Conservation (phyloP, 1,140 invertebrate genomes). For the Papilio dardanus region DNA sequence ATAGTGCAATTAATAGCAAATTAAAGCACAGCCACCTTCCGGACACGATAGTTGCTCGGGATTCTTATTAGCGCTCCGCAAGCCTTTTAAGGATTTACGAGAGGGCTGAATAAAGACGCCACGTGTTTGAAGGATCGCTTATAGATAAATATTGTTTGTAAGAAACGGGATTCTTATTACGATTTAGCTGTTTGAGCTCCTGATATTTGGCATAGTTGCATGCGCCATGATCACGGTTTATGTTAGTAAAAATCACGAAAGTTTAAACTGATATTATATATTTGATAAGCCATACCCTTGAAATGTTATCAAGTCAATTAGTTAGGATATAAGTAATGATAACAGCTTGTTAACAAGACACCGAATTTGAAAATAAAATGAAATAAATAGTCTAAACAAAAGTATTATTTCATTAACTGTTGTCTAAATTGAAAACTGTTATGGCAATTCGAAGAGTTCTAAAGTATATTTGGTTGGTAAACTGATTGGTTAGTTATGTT, state of each 20-base stretch:
- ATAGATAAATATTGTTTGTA: background rate
- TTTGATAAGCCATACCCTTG: too few relatives aligned
- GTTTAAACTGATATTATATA: too few relatives aligned
- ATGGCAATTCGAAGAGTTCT: background rate
- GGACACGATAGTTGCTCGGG: conserved; percentile 17
- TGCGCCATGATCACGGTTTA: too few relatives aligned
- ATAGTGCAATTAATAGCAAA: conserved; percentile 32
- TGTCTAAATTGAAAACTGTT: background rate
- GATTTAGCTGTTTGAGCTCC: too few relatives aligned
- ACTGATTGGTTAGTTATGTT: too few relatives aligned
- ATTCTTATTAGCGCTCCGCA: conserved; percentile 29
- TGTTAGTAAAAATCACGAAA: too few relatives aligned
- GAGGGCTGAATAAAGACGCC: background rate
- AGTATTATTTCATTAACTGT: background rate
- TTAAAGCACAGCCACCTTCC: conserved; percentile 31
- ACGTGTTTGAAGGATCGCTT: conserved; percentile 17
- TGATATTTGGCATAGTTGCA: too few relatives aligned
- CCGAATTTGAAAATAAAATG: background rate
- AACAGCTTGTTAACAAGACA: background rate
- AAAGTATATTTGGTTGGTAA: too few relatives aligned
- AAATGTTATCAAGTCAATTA: background rate
- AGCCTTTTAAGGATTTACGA: conserved; percentile 18
- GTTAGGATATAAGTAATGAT: background rate
- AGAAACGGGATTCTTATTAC: too few relatives aligned
- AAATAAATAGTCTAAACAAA: background rate